A percentile compares a stretch with the other conserved stretches of the same genome.
Evolutionary conservation across 2,797 vertebrate genomes (phyloP).

Genomic region (Enteromius fasciolatus): DNA sequence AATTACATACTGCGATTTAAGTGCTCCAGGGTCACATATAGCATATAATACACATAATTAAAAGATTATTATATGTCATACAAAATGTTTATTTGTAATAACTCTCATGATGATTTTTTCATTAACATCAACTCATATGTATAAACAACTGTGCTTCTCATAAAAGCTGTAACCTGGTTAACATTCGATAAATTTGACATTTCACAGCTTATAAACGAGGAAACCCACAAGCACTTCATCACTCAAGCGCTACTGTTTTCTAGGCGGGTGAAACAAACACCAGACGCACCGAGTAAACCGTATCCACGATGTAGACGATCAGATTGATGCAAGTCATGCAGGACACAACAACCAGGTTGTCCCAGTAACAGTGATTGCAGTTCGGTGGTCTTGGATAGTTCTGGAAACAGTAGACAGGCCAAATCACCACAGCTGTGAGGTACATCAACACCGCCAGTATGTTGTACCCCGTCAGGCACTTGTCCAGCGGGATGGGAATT

Average conservation of each 20-base stretch:
- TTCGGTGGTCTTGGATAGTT: rapidly evolving
- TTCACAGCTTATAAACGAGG: background rate
- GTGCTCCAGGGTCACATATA: too few species aligned
- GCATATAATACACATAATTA: background rate
- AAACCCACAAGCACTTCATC: background rate
- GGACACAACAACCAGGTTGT: conserved; percentile 74
- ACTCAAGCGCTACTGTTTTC: background rate
- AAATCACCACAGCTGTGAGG: conserved; percentile 80
- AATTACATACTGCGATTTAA: too few species aligned
- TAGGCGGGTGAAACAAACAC: conserved; percentile 72
- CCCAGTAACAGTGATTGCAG: conserved; percentile 38
- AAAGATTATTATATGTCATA: background rate
- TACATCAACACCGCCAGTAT: conserved; percentile 83
- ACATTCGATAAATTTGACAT: background rate
- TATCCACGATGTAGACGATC: conserved; percentile 82
- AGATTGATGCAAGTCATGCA: conserved; percentile 85
- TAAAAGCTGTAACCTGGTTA: background rate
- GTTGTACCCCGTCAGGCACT: conserved; percentile 78
- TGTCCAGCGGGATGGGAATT: conserved; percentile 76
- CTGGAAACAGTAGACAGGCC: conserved; percentile 83
- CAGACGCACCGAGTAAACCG: conserved; percentile 80
- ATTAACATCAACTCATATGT: too few species aligned
- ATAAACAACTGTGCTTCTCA: background rate
- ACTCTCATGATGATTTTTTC: too few species aligned
- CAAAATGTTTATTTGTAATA: background rate